phyloP scores from a whole-genome alignment of 2,797 vertebrate species.

The Synanceia verrucosa region DNA sequence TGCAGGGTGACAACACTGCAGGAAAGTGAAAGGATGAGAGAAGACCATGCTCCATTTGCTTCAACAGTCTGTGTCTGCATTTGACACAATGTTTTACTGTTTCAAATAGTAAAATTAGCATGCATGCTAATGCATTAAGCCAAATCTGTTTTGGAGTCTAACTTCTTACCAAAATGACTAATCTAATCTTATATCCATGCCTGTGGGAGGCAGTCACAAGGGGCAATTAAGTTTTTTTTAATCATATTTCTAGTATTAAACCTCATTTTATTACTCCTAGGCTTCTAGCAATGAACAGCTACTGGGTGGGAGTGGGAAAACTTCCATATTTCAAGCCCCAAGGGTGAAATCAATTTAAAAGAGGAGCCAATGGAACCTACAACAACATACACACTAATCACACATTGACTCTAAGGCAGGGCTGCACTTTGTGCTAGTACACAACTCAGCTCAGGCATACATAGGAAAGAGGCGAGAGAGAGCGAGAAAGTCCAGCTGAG shows the following conservation, averaged over 20 bases:
- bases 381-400: slow-evolving; percentile 12
- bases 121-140: not conserved
- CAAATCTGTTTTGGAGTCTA: not conserved
- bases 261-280: not conserved
- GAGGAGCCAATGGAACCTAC: slow-evolving; percentile 8
- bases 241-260: not conserved
- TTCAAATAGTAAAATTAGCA: not conserved
- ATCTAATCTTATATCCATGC: not conserved
- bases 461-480: not conserved
- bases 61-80: not conserved
- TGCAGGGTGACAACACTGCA: slow-evolving; percentile 15
- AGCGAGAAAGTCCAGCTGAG: slow-evolving; percentile 2
- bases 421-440: not conserved
- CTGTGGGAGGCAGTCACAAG: not conserved
- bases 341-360: slow-evolving; percentile 33
- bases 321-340: slow-evolving; percentile 5
- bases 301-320: not conserved
- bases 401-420: slow-evolving; percentile 3
- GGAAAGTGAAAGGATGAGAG: slow-evolving; percentile 6
- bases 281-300: slow-evolving; percentile 1
- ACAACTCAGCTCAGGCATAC: not conserved
- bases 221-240: not conserved
- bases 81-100: not conserved
- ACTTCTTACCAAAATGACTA: not conserved
- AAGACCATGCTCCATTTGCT: not conserved